Evolutionary conservation across 2,888 invertebrate genomes (phyloP).

Genomic region (Trichacis sp.): DNA sequence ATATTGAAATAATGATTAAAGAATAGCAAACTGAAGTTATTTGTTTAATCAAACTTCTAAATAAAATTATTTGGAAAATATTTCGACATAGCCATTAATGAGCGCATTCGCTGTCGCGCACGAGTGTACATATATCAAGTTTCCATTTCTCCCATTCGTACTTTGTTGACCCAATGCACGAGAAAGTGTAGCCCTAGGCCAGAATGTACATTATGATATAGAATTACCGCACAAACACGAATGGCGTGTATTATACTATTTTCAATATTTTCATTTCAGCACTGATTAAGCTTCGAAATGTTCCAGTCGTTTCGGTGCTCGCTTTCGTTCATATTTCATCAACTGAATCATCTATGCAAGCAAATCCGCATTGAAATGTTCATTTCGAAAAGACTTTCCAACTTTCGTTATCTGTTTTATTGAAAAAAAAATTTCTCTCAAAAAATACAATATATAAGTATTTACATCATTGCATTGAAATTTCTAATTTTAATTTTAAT

Average conservation of each 20-base stretch:
- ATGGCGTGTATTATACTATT: slow-evolving; percentile 38
- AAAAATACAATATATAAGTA: background rate
- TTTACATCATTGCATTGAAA: too few relatives aligned
- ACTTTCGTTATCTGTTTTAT: too few relatives aligned
- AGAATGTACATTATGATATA: slow-evolving; percentile 67
- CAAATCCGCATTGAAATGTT: too few relatives aligned
- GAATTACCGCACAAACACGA: slow-evolving; percentile 66
- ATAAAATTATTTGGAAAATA: too few relatives aligned
- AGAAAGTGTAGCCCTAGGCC: slow-evolving; percentile 58
- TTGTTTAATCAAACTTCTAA: too few relatives aligned
- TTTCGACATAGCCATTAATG: background rate
- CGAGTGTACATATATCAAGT: background rate
- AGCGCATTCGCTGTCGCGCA: background rate
- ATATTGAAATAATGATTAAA: too few relatives aligned
- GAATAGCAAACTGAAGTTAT: too few relatives aligned
- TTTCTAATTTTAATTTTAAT: slow-evolving; percentile 2
- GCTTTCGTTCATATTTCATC: background rate
- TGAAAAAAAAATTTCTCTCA: background rate
- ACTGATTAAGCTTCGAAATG: slow-evolving; percentile 11
- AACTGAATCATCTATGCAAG: too few relatives aligned
- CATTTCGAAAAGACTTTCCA: too few relatives aligned
- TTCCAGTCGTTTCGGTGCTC: background rate
- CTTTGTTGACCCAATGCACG: slow-evolving; percentile 38
- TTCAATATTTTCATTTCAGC: slow-evolving; percentile 26
- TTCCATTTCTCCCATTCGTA: slow-evolving; percentile 24